Conservation (phyloP, 2,888 invertebrate species). For the Philhelius pedissequus region DNA sequence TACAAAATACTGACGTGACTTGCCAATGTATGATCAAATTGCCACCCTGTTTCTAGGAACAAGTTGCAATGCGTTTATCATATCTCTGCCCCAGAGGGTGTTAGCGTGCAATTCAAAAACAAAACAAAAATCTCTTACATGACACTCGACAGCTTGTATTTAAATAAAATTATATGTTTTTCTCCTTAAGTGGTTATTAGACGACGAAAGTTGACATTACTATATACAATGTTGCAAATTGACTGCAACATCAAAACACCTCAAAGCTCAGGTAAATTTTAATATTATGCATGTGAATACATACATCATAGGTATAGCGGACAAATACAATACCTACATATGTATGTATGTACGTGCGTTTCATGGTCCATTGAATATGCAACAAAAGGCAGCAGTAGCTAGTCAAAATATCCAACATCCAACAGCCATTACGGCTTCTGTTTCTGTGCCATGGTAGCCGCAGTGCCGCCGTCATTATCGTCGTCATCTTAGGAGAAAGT, state of each 20-base stretch:
- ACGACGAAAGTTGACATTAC: constrained; percentile 12
- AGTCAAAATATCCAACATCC: constrained; percentile 38
- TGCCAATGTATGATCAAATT: constrained; percentile 38
- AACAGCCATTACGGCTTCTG: background rate
- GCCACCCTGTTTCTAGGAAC: background rate
- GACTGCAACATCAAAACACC: background rate
- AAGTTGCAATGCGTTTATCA: background rate
- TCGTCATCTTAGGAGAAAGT: constrained; percentile 44
- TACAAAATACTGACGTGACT: background rate
- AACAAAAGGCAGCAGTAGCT: constrained; percentile 14
- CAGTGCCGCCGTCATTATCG: background rate
- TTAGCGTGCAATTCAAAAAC: constrained; percentile 21
- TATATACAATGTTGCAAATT: background rate
- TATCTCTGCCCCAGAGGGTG: constrained; percentile 17
- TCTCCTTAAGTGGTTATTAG: constrained; percentile 15
- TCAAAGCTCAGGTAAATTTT: background rate
- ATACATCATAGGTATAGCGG: background rate
- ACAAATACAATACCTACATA: background rate
- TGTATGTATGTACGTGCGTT: background rate
- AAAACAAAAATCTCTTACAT: constrained; percentile 17
- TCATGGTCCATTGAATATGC: constrained; percentile 21
- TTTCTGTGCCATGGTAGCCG: constrained; percentile 1
- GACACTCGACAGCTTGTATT: constrained; percentile 28
- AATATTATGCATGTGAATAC: background rate
- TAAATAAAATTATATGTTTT: constrained; percentile 44